phyloP scores from a whole-genome alignment of 1,140 invertebrate species.

The Halyomorpha halys region DNA sequence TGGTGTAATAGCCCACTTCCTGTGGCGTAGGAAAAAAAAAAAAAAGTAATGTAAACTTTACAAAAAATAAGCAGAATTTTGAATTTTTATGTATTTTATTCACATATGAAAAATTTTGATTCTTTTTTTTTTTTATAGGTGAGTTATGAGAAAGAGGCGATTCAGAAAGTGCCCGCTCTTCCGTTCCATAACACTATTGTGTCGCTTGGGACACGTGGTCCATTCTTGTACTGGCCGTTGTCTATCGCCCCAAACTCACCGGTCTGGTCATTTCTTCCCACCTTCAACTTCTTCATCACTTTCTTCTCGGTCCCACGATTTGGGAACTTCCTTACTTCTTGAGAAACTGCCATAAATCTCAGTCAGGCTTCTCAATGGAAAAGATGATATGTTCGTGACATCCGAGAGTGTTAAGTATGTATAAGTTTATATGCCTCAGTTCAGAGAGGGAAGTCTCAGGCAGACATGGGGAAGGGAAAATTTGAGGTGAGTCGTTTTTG shows the following conservation, averaged over 20 bases:
- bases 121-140: conserved; percentile 23
- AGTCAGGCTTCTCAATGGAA: not conserved
- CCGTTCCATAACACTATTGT: conserved; percentile 4
- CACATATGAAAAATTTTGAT: no score
- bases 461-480: conserved; percentile 15
- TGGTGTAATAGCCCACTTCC: no score
- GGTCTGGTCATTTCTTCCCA: not conserved
- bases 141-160: conserved; percentile 20
- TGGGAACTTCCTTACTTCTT: not conserved
- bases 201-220: not conserved
- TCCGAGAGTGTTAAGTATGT: conserved; percentile 13
- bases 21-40: no score
- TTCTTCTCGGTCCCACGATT: conserved; percentile 11
- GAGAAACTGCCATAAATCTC: not conserved
- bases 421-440: conserved; percentile 10
- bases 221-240: not conserved
- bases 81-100: no score
- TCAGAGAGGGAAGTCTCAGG: not conserved
- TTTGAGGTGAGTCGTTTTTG: conserved; percentile 10
- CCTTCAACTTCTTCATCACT: not conserved
- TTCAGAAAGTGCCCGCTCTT: conserved; percentile 6
- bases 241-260: conserved; percentile 3
- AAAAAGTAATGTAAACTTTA: no score
- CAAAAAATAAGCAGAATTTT: no score
- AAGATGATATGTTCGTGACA: not conserved